Conservation (phyloP, 2,113 vertebrate genomes). For the Aleadryas rufinucha region DNA sequence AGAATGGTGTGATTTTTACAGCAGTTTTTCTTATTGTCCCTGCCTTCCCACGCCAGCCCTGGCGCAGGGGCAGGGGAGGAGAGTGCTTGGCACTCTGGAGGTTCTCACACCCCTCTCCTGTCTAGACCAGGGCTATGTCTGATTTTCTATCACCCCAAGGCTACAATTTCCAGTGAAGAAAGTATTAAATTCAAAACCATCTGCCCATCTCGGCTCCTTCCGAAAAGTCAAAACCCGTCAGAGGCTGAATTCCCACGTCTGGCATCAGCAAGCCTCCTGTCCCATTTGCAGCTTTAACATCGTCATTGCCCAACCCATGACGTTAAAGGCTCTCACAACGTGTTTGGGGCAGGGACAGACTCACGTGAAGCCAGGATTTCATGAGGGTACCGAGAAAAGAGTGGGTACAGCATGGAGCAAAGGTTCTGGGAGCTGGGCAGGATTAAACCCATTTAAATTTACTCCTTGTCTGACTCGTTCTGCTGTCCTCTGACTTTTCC, state of each 20-base stretch:
- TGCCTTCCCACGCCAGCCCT: constrained; percentile 42
- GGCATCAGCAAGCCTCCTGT: background rate
- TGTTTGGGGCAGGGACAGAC: background rate
- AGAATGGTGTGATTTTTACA: background rate
- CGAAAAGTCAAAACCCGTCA: background rate
- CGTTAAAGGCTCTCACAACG: rapidly evolving
- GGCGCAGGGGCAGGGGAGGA: background rate
- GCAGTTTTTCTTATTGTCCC: constrained; percentile 28
- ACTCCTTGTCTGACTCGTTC: background rate
- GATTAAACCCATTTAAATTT: background rate
- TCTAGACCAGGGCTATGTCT: constrained; percentile 53
- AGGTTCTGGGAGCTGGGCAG: background rate
- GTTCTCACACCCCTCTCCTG: constrained; percentile 55
- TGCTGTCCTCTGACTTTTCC: background rate
- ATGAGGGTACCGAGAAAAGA: rapidly evolving
- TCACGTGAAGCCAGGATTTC: background rate
- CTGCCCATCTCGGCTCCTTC: constrained; percentile 23
- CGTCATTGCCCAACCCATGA: background rate
- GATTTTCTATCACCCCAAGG: constrained; percentile 49
- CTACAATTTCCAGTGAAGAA: constrained; percentile 43
- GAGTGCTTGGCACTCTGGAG: constrained; percentile 2
- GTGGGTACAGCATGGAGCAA: rapidly evolving
- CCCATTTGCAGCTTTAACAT: background rate
- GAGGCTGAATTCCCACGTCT: constrained; percentile 32
- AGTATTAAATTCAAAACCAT: constrained; percentile 45